A percentile compares a stretch with the other conserved stretches of the same genome.
These are phyloP conservation scores for Ctenomys sociabilis DNA, from an alignment of 2,113 vertebrate genomes.

Conservation along the genomic window DNA sequence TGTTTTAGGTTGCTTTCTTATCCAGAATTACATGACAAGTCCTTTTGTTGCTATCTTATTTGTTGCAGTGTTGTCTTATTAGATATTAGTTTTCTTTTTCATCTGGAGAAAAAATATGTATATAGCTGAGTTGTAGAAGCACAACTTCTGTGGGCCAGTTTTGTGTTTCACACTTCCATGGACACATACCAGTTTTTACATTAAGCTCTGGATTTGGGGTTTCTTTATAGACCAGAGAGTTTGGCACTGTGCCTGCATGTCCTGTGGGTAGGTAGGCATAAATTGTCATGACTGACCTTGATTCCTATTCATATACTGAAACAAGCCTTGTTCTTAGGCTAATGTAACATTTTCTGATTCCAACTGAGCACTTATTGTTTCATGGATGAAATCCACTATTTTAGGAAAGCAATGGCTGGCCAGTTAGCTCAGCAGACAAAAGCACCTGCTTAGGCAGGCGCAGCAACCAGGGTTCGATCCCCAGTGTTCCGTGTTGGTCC, in stretches of 20 bases:
- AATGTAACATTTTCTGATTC: background rate
- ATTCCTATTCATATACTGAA: background rate
- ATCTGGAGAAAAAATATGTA: background rate
- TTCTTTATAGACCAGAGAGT: constrained; percentile 29
- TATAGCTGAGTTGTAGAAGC: background rate
- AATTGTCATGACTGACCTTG: background rate
- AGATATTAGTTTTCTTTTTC: background rate
- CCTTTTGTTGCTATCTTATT: background rate
- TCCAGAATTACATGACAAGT: background rate
- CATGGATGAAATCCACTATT: background rate
- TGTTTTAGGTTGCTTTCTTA: background rate
- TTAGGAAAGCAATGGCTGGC: background rate
- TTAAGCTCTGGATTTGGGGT: constrained; percentile 26
- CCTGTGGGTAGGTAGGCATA: background rate
- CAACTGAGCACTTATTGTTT: background rate
- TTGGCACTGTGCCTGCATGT: background rate
- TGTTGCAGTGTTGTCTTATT: background rate
- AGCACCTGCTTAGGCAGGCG: no score
- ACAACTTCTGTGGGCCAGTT: background rate
- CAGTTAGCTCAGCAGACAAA: no score
- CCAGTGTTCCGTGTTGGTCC: no score
- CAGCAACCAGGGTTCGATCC: no score
- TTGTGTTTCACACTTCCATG: background rate
- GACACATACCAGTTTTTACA: background rate
- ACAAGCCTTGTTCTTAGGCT: background rate